Conservation (phyloP, 2,888 invertebrate genomes). For the Hylaea fasciaria region DNA sequence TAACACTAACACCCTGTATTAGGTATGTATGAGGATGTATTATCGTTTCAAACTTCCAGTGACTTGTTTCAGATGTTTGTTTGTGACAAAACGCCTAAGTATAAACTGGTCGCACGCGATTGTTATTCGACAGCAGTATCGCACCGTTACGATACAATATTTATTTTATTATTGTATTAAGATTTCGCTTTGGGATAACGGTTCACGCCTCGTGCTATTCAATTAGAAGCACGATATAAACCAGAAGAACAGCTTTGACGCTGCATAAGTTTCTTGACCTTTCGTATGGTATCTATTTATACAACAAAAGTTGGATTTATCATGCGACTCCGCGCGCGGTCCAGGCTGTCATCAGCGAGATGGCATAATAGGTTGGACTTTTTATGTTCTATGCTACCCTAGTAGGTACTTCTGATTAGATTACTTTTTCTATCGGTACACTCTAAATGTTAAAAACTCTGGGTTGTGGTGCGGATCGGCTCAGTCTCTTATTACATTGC, state of each 20-base stretch:
- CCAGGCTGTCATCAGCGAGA: no score
- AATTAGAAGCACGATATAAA: slow-evolving; percentile 37
- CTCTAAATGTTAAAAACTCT: no score
- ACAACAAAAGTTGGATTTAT: not conserved
- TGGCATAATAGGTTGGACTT: no score
- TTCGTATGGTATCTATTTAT: slow-evolving; percentile 2
- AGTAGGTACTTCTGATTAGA: no score
- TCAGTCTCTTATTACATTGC: no score
- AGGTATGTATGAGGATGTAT: no score
- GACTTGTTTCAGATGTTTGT: not conserved
- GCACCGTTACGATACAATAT: slow-evolving; percentile 40
- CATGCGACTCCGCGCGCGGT: no score
- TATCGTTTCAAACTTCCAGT: no score
- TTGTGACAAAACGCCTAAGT: not conserved
- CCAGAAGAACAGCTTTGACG: slow-evolving; percentile 51
- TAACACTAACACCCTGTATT: no score
- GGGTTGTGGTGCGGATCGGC: no score
- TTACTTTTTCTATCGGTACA: no score
- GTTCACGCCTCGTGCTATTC: slow-evolving; percentile 28
- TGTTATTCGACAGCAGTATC: not conserved
- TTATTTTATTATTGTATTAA: slow-evolving; percentile 35
- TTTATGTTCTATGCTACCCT: no score
- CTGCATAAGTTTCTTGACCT: slow-evolving; percentile 56
- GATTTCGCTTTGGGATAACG: slow-evolving; percentile 48
- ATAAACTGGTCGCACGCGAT: not conserved